Evolutionary conservation across 2,888 invertebrate species (phyloP), one percentile per base, ranked within the genome.

Genomic region (Lampropteryx suffumata): DNA sequence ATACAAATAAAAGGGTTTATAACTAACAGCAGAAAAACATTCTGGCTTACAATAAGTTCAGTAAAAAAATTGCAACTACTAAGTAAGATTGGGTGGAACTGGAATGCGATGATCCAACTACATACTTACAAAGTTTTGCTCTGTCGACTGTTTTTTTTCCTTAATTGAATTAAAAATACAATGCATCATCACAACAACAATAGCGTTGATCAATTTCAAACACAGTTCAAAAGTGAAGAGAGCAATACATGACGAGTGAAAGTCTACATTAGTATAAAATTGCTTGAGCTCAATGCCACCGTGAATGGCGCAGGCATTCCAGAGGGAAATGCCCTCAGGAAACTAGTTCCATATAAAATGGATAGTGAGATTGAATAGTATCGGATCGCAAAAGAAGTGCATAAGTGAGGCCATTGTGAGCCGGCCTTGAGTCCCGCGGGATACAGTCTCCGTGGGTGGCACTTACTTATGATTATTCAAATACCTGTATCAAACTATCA

Each of bases 331-430:
- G 76, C 72, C 76, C 82, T 67, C 79, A 79, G 83, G 80, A 80
- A 84, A 84, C 84, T 81, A 80, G 84, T 85, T 84, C 74, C 78
- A 81, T 82, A 85, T 78, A 83, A 81, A 85, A 79, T 74, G 78
- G 83, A 84, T 80, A 80, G 79, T 76, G 71, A 81, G 79, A 87
- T 83, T 85, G 81, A 85, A 86, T 85, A 79, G 81, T 77, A 82
- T 79, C 73, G 81, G 79, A 76, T 78, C 62, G 82, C 81, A 87
- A 85, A 82, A 86, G 82, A 84, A 77, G 65, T 77, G 76, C 69
- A 74, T 77, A 73, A 84, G 77, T 65, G 51, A 58, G 60, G 65
- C 57, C 76, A 88, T 88, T 89, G 88, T 88, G 72, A 67, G 68
- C 57, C 74, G 83, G 80, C 84, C 84, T 82, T 83, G 82, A 69